phyloP scores from a whole-genome alignment of 2,113 vertebrate species.

The Meleagris gallopavo region DNA sequence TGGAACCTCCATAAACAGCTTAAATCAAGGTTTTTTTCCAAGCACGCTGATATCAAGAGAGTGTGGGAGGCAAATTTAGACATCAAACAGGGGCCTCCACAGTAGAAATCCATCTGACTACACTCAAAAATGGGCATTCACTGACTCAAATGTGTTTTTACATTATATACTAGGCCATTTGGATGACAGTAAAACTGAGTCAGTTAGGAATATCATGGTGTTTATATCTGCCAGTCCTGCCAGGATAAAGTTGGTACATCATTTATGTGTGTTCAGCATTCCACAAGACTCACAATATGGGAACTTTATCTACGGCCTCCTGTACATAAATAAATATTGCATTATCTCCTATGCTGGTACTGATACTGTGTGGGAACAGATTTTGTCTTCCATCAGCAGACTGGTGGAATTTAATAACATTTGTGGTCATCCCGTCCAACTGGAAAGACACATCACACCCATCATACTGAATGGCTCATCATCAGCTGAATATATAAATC shows the following conservation, averaged over 20 bases:
- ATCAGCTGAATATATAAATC: slow-evolving; percentile 60
- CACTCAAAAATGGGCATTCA: slow-evolving; percentile 65
- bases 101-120: slow-evolving; percentile 70
- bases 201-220: slow-evolving; percentile 44
- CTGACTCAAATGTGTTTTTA: slow-evolving; percentile 49
- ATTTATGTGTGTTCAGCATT: slow-evolving; percentile 57
- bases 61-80: slow-evolving; percentile 59
- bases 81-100: slow-evolving; percentile 50
- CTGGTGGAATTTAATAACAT: slow-evolving; percentile 68
- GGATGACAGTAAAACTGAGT: slow-evolving; percentile 61
- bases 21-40: slow-evolving; percentile 60
- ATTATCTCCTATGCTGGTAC: slow-evolving; percentile 49
- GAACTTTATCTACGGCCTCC: slow-evolving; percentile 53
- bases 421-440: slow-evolving; percentile 65
- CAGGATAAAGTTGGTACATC: slow-evolving; percentile 66
- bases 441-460: slow-evolving; percentile 63
- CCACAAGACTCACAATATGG: slow-evolving; percentile 66
- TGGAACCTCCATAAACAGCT: slow-evolving; percentile 31
- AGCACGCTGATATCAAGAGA: slow-evolving; percentile 6
- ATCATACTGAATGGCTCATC: slow-evolving; percentile 47
- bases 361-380: slow-evolving; percentile 57
- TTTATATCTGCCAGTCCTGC: slow-evolving; percentile 61
- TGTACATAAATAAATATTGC: slow-evolving; percentile 69
- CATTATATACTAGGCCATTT: slow-evolving; percentile 61
- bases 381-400: slow-evolving; percentile 67